Conservation (phyloP, 2,797 vertebrate genomes). For the Sebastes trivittatus region DNA sequence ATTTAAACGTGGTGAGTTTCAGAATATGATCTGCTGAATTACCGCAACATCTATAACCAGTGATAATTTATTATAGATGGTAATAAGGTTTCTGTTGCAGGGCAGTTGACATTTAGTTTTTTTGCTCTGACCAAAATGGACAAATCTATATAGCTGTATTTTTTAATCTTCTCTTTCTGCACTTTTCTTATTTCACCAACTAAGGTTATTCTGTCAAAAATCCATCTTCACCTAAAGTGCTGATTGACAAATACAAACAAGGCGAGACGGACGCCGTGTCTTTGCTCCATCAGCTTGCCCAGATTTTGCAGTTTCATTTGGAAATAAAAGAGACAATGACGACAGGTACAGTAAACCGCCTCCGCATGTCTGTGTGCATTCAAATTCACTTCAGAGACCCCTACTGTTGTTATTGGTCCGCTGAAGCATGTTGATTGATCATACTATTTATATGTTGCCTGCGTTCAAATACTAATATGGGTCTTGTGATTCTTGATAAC, state of each 20-base stretch:
- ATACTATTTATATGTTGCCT: background rate
- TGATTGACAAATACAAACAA: conserved; percentile 83
- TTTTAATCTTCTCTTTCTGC: background rate
- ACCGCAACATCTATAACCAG: background rate
- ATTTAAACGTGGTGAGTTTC: conserved; percentile 26
- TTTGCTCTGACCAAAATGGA: background rate
- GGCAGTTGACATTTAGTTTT: background rate
- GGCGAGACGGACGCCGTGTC: conserved; percentile 85
- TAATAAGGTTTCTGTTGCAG: background rate
- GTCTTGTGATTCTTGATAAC: background rate
- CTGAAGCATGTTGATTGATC: background rate
- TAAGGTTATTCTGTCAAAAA: conserved; percentile 40
- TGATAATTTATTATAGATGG: background rate
- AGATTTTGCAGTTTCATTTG: conserved; percentile 80
- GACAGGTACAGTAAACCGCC: conserved; percentile 63
- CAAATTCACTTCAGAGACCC: background rate
- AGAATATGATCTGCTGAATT: background rate
- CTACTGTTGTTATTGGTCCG: background rate
- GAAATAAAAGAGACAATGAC: conserved; percentile 91
- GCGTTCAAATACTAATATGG: background rate
- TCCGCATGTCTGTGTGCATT: background rate
- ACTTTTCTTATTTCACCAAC: background rate
- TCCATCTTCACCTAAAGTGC: conserved; percentile 60
- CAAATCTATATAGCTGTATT: background rate
- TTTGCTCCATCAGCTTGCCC: conserved; percentile 87